A percentile compares a stretch with the other conserved stretches of the same genome.
These are phyloP conservation scores for Scalopus aquaticus DNA, from an alignment of 2,113 vertebrate genomes.

Conservation along the genomic window DNA sequence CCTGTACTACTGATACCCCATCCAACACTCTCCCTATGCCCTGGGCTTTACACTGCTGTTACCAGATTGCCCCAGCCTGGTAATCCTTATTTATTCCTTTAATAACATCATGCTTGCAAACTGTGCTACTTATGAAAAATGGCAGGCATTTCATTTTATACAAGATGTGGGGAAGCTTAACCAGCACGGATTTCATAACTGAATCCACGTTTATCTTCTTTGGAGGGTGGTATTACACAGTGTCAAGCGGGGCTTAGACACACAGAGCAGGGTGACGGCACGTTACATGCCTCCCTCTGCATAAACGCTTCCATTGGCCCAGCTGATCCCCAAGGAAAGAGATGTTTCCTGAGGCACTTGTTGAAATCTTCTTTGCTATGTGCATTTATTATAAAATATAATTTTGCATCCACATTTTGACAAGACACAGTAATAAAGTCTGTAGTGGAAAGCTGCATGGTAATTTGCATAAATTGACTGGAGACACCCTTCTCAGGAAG, in stretches of 20 bases:
- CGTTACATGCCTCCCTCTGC: background rate
- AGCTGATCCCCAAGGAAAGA: background rate
- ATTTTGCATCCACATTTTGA: slow-evolving; percentile 57
- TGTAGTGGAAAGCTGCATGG: slow-evolving; percentile 53
- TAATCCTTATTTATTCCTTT: slow-evolving; percentile 2
- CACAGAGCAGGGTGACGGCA: background rate
- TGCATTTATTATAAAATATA: slow-evolving; percentile 50
- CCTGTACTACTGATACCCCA: background rate
- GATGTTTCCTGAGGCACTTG: slow-evolving; percentile 39
- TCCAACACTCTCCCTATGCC: background rate
- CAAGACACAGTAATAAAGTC: slow-evolving; percentile 64
- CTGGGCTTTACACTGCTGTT: background rate
- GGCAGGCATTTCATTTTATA: background rate
- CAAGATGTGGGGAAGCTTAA: slow-evolving; percentile 14
- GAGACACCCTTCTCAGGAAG: slow-evolving; percentile 60
- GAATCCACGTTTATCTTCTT: background rate
- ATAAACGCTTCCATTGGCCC: background rate
- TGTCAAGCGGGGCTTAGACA: background rate
- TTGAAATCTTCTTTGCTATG: slow-evolving; percentile 38
- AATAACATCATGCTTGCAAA: background rate
- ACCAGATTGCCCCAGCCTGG: background rate
- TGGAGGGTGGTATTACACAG: background rate
- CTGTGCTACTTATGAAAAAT: background rate
- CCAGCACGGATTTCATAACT: background rate
- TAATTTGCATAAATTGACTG: slow-evolving; percentile 66